Evolutionary conservation across 92 coral and sea anemone genomes (phyloP), one percentile per base, ranked within the genome.

Genomic region (Isaurus tuberculatus): DNA sequence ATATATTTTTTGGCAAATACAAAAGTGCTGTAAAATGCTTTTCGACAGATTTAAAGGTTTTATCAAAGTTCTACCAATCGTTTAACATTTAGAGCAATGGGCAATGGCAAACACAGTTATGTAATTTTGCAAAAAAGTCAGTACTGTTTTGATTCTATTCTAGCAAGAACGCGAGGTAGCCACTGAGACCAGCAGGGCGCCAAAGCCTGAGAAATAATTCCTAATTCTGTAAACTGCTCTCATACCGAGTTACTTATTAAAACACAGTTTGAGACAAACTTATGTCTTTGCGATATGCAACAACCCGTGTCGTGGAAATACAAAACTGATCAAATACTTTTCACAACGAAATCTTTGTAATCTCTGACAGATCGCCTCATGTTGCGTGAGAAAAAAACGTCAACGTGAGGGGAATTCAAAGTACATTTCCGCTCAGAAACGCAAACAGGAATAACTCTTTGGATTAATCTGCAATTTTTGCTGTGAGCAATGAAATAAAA

Each of bases 191-290:
- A 34, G 25, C 53, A 25, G 82, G 64, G 51, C 30, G 51, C n/a
- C 19, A 19, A 15, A 9, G 23, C 7, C 14, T 22, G 40, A 46
- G 23, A 57, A 20, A 36, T 9, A 77, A 40, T 6, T 77, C 51
- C 19, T 77, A 77, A 33, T 58, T 58, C 32, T 34, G 17, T 33
- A 77, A 77, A 60, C 34, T 3, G 51, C 22, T 23, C 4, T 55
- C 70, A 77, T 33, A 33, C 32, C 13, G 70, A 36, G 82, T 27
- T 55, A 16, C 57, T 77, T 77, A 58, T 77, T 77, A 77, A 77
- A 77, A 36, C 70, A 58, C 53, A 34, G 82, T 31, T 8, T 31
- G 80, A 51, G 15, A 17, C n/a, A 36, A 23, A 33, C 28, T 1
- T 57, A 32, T 34, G 42, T 40, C 70, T 9, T 77, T 8, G 36